A percentile compares a stretch with the other conserved stretches of the same genome.
Evolutionary conservation across 2,113 vertebrate genomes (phyloP).

Genomic region (Tursiops truncatus): DNA sequence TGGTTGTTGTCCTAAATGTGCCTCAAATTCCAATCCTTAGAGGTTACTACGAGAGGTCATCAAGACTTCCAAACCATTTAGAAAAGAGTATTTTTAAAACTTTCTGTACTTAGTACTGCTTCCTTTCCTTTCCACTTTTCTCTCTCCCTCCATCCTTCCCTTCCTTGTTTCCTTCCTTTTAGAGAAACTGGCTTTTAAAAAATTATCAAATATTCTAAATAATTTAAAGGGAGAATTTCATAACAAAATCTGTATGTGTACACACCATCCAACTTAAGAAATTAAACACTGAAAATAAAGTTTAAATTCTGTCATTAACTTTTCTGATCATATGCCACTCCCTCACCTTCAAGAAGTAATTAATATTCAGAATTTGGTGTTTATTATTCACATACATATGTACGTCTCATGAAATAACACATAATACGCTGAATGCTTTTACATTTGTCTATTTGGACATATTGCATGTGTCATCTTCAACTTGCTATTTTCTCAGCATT

Average conservation of each 20-base stretch:
- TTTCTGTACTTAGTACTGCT: neutral
- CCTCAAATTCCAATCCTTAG: neutral
- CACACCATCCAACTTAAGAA: neutral
- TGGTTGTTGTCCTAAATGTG: neutral
- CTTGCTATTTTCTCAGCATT: conserved; percentile 13
- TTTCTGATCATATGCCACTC: neutral
- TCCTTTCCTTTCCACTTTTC: neutral
- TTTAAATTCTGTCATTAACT: neutral
- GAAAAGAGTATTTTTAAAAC: neutral
- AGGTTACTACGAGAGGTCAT: neutral
- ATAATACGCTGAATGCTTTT: neutral
- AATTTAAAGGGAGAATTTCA: neutral
- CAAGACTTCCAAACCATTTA: neutral
- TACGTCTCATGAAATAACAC: neutral
- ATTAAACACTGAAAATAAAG: neutral
- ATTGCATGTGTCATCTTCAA: neutral
- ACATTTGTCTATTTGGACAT: neutral
- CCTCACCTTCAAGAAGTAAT: neutral
- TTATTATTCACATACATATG: neutral
- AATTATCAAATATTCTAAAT: neutral
- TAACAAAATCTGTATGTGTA: neutral
- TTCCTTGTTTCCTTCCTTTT: neutral
- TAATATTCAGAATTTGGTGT: neutral
- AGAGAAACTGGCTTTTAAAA: neutral
- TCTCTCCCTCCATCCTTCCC: neutral